These are phyloP conservation scores for Eriocheir sinensis DNA, from an alignment of 1,140 invertebrate species.

Conservation along the genomic window DNA sequence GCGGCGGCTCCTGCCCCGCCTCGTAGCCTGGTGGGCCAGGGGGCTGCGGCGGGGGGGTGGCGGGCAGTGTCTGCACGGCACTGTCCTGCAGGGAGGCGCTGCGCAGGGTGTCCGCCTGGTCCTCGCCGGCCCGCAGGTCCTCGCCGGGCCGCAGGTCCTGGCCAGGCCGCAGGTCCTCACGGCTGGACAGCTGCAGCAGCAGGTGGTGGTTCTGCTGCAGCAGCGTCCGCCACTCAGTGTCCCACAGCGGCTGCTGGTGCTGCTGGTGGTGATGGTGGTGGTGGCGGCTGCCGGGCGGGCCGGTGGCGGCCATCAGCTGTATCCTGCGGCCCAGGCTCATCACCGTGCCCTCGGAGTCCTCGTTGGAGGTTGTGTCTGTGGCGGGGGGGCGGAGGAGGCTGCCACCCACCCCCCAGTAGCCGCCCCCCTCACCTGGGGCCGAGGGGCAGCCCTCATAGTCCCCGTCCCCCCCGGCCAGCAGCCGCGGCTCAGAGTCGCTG, in stretches of 20 bases:
- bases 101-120: background rate
- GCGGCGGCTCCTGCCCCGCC: background rate
- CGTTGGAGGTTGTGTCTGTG: conserved; percentile 59
- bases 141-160: too few species aligned
- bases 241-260: conserved; percentile 53
- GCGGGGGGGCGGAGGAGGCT: background rate
- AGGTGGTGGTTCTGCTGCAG: conserved; percentile 76
- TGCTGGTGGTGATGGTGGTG: background rate
- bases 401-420: background rate
- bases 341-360: conserved; percentile 69
- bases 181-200: conserved; percentile 71
- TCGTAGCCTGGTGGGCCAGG: background rate
- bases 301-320: conserved; percentile 61
- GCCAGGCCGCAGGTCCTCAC: conserved; percentile 35
- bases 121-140: background rate
- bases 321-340: conserved; percentile 67
- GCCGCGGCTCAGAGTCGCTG: background rate
- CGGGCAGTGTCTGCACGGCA: background rate
- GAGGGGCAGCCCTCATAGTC: background rate
- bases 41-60: background rate
- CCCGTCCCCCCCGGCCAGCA: background rate
- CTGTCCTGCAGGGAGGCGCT: background rate
- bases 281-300: background rate
- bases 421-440: background rate
- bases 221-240: conserved; percentile 73